Evolutionary conservation across 30 jellyfish, hydroid and myxozoan species (phyloP).

Genomic region (Pelagia noctiluca): DNA sequence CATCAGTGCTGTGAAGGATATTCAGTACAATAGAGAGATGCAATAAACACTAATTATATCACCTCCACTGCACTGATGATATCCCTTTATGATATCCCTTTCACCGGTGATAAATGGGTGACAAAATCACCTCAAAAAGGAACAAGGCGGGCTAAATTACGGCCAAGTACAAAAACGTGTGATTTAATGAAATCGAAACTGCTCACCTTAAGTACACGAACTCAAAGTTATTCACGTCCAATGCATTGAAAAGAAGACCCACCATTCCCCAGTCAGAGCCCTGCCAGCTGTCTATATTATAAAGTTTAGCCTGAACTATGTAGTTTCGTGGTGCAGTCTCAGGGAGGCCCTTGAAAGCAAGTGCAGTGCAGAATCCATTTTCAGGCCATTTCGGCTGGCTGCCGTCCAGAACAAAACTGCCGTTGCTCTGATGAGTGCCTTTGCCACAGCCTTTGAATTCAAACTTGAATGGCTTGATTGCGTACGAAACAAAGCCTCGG

Average conservation of each 20-base stretch:
- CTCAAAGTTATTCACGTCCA: conserved; percentile 70
- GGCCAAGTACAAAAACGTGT: too few species aligned
- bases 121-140: too few species aligned
- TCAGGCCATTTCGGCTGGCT: conserved; percentile 59
- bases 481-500: conserved; percentile 53
- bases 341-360: not conserved
- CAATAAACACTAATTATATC: too few species aligned
- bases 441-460: conserved; percentile 65
- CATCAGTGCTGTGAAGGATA: too few species aligned
- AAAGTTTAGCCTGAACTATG: conserved; percentile 37
- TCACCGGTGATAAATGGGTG: too few species aligned
- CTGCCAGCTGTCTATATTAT: conserved; percentile 82
- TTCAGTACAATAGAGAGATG: too few species aligned
- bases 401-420: conserved; percentile 71
- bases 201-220: conserved; percentile 68
- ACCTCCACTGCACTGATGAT: too few species aligned
- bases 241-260: conserved; percentile 76
- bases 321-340: conserved; percentile 14
- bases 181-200: too few species aligned
- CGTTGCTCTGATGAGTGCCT: conserved; percentile 73
- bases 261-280: conserved; percentile 81
- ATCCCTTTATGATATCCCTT: too few species aligned
- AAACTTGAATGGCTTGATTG: conserved; percentile 72
- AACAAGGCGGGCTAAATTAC: too few species aligned
- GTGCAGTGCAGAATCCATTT: conserved; percentile 66